A percentile compares a stretch with the other conserved stretches of the same genome.
phyloP scores from a whole-genome alignment of 2,113 vertebrate genomes.

The Leptocoma aspasia region DNA sequence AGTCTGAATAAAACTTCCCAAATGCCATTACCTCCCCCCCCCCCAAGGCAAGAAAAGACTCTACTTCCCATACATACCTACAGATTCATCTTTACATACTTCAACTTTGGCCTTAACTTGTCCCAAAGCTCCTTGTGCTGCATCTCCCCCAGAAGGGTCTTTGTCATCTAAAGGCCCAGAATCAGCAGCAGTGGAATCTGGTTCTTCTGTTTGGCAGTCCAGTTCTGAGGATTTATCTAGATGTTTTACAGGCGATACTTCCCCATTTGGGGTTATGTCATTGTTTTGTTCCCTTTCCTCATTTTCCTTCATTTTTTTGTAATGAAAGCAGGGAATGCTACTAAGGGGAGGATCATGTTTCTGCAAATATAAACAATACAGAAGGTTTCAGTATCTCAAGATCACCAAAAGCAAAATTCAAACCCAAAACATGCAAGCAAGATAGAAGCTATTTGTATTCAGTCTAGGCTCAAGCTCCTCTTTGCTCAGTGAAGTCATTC shows the following conservation, averaged over 20 bases:
- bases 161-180: slow-evolving; percentile 70
- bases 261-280: slow-evolving; percentile 75
- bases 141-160: slow-evolving; percentile 73
- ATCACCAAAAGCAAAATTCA: neutral
- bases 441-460: neutral
- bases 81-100: slow-evolving; percentile 98
- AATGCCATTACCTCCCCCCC: neutral
- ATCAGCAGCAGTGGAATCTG: slow-evolving; percentile 74
- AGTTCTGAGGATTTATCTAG: slow-evolving; percentile 67
- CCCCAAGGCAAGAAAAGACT: neutral
- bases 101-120: slow-evolving; percentile 98
- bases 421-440: neutral
- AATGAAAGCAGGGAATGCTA: slow-evolving; percentile 98
- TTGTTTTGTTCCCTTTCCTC: slow-evolving; percentile 88
- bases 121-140: slow-evolving; percentile 88
- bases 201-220: slow-evolving; percentile 74
- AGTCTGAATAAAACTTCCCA: neutral
- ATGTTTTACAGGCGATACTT: slow-evolving; percentile 75
- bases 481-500: neutral
- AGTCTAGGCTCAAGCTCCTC: neutral
- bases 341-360: slow-evolving; percentile 98
- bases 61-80: slow-evolving; percentile 79
- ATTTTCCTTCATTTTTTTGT: slow-evolving; percentile 96
- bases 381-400: neutral
- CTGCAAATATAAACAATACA: slow-evolving; percentile 68